phyloP scores from a whole-genome alignment of 2,888 invertebrate species.

The Acanthosepion esculentum region DNA sequence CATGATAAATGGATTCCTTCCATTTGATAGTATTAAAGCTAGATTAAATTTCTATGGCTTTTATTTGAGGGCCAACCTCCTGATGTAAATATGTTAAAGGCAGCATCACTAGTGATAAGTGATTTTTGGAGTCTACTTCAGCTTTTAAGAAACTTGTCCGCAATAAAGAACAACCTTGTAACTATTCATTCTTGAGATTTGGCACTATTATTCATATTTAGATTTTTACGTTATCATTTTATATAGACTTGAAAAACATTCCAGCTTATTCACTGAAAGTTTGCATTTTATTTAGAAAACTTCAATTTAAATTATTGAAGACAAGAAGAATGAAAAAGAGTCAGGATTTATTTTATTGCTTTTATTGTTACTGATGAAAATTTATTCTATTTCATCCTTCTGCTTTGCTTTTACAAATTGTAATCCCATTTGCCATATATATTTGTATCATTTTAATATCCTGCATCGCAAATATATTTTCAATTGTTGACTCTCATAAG shows the following conservation, averaged over 20 bases:
- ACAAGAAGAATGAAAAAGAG: not conserved
- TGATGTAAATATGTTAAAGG: not conserved
- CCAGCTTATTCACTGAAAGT: not conserved
- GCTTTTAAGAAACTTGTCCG: not conserved
- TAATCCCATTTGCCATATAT: not conserved
- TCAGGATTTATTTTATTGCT: not conserved
- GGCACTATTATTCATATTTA: not conserved
- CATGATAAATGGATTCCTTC: not conserved
- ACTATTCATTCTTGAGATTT: not conserved
- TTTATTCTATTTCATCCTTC: not conserved
- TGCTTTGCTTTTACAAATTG: not conserved
- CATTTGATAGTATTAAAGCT: not conserved
- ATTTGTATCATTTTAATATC: slow-evolving; percentile 23
- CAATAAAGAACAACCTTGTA: not conserved
- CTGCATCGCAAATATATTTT: not conserved
- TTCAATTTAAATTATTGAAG: not conserved
- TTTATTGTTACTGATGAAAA: not conserved
- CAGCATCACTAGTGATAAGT: slow-evolving; percentile 11
- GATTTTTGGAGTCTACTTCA: not conserved
- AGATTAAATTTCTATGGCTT: not conserved
- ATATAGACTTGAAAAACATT: not conserved
- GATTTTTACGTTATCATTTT: not conserved
- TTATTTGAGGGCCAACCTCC: not conserved
- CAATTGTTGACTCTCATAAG: not conserved
- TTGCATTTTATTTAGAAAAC: not conserved